Evolutionary conservation across 2,797 vertebrate species (phyloP).

Genomic region (Hoplostethus atlanticus): DNA sequence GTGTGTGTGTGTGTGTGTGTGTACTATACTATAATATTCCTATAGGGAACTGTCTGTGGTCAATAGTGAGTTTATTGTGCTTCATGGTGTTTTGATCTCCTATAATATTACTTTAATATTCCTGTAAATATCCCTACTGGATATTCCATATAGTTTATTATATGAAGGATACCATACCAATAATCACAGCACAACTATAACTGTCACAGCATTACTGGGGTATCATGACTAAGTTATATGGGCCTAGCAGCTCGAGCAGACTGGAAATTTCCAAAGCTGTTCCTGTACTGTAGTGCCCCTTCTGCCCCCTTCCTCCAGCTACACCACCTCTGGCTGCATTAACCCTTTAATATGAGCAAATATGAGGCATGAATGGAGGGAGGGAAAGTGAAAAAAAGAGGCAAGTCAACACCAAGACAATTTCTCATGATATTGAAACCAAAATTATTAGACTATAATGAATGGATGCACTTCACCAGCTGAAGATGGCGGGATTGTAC

Average conservation of each 20-base stretch:
- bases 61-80: too few relatives aligned
- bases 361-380: conserved; percentile 14
- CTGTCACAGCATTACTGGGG: too few relatives aligned
- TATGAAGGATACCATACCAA: too few relatives aligned
- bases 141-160: too few relatives aligned
- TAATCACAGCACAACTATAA: too few relatives aligned
- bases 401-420: background rate
- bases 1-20: too few relatives aligned
- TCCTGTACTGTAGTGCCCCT: background rate
- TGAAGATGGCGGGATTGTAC: conserved; percentile 26
- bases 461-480: conserved; percentile 1
- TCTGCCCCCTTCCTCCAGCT: background rate
- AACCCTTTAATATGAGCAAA: background rate
- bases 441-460: background rate
- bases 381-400: conserved; percentile 6
- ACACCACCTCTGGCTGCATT: background rate
- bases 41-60: too few relatives aligned
- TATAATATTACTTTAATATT: too few relatives aligned
- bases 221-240: too few relatives aligned
- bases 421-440: background rate
- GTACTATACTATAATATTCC: too few relatives aligned
- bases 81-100: too few relatives aligned
- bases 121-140: too few relatives aligned
- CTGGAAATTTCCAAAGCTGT: conserved; percentile 17
- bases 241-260: background rate